Conservation (phyloP, 2,797 vertebrate species). For the Neosilurus hyrtlii region DNA sequence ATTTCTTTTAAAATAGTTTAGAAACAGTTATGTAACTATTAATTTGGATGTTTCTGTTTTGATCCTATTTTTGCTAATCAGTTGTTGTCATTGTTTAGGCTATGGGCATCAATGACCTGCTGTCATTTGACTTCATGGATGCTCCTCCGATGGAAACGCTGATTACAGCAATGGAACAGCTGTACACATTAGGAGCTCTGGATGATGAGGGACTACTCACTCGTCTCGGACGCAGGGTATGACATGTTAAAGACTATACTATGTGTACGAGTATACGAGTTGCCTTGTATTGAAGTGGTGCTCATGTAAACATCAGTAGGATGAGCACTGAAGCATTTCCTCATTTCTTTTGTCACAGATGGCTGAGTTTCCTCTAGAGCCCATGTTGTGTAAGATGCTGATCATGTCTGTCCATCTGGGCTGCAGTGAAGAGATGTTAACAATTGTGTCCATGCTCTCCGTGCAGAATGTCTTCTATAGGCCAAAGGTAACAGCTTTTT, state of each 20-base stretch:
- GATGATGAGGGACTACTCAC: conserved; percentile 96
- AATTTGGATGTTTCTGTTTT: neutral
- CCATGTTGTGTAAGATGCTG: conserved; percentile 98
- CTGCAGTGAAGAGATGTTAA: conserved; percentile 98
- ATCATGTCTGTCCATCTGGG: conserved; percentile 99
- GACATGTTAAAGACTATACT: conserved; percentile 34
- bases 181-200: conserved; percentile 93
- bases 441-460: conserved; percentile 97
- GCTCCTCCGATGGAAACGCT: conserved; percentile 98
- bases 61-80: neutral
- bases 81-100: conserved; percentile 72
- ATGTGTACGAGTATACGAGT: no score
- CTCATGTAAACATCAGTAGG: neutral
- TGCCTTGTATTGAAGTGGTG: neutral
- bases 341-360: conserved; percentile 72
- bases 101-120: conserved; percentile 97
- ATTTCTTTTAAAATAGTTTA: neutral
- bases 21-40: neutral
- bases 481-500: conserved; percentile 80
- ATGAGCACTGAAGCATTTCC: neutral
- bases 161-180: conserved; percentile 98
- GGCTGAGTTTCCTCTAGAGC: conserved; percentile 98
- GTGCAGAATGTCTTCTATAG: conserved; percentile 98
- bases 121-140: conserved; percentile 99
- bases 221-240: conserved; percentile 89